Evolutionary conservation across 1,140 invertebrate species (phyloP).

Genomic region (Eufriesea mexicana): DNA sequence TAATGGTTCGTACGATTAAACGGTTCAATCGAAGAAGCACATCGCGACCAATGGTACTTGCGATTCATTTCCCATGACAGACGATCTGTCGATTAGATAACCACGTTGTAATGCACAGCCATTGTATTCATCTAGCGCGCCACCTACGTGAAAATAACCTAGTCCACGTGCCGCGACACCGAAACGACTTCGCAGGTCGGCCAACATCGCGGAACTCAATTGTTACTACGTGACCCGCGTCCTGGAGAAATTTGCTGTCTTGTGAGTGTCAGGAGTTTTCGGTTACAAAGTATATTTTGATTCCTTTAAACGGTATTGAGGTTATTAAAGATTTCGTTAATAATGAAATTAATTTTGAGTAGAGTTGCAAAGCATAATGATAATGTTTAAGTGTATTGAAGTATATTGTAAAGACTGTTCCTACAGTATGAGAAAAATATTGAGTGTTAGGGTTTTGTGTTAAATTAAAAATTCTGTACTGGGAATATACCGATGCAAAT

Average conservation of each 20-base stretch:
- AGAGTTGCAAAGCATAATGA: too few relatives aligned
- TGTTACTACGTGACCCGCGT: not conserved
- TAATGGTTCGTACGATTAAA: slow-evolving; percentile 20
- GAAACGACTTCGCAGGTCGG: not conserved
- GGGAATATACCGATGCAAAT: too few relatives aligned
- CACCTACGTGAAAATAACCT: slow-evolving; percentile 7
- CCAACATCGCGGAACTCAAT: not conserved
- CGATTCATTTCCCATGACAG: not conserved
- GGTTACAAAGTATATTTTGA: too few relatives aligned
- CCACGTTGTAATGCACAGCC: slow-evolving; percentile 8
- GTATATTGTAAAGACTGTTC: too few relatives aligned
- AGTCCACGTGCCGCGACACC: not conserved
- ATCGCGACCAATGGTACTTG: not conserved
- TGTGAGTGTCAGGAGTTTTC: too few relatives aligned
- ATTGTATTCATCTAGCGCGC: not conserved
- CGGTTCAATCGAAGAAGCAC: not conserved
- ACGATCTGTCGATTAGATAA: slow-evolving; percentile 35
- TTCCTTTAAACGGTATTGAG: too few relatives aligned
- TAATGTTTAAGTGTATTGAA: not conserved
- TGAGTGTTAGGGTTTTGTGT: too few relatives aligned
- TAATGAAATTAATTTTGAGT: too few relatives aligned
- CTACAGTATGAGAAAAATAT: too few relatives aligned
- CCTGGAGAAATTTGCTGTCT: not conserved
- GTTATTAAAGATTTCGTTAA: too few relatives aligned
- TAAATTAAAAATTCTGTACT: too few relatives aligned